A percentile compares a stretch with the other conserved stretches of the same genome.
phyloP scores from a whole-genome alignment of 2,113 vertebrate species.

The Sylvilagus bachmani region DNA sequence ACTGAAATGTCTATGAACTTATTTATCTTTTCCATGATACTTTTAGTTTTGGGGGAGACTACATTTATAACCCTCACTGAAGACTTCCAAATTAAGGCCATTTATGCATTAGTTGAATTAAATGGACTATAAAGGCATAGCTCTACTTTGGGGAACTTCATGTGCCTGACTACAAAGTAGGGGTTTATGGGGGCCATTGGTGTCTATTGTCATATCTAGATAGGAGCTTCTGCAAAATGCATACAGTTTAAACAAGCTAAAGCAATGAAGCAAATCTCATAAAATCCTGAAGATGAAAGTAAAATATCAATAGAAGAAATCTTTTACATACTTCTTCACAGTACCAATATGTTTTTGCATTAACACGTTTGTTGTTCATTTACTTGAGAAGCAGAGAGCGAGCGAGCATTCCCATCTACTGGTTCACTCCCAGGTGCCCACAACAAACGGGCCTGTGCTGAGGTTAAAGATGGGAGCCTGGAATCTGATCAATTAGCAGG shows the following conservation, averaged over 20 bases:
- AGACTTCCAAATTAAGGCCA: background rate
- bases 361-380: background rate
- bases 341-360: background rate
- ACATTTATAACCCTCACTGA: background rate
- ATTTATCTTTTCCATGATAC: background rate
- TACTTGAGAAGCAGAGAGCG: too few relatives aligned
- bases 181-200: background rate
- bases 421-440: too few relatives aligned
- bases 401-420: too few relatives aligned
- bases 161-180: background rate
- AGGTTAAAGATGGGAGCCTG: too few relatives aligned
- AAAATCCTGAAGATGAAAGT: background rate
- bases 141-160: background rate
- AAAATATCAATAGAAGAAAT: constrained; percentile 31
- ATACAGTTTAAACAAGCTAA: background rate
- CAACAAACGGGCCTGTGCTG: too few relatives aligned
- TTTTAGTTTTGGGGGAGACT: background rate
- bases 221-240: background rate
- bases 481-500: too few relatives aligned
- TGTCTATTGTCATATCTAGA: background rate
- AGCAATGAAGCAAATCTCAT: background rate
- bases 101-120: background rate
- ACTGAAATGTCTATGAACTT: background rate
- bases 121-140: background rate
- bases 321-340: background rate